phyloP scores from a whole-genome alignment of 2,113 vertebrate species.

The Agapornis roseicollis region DNA sequence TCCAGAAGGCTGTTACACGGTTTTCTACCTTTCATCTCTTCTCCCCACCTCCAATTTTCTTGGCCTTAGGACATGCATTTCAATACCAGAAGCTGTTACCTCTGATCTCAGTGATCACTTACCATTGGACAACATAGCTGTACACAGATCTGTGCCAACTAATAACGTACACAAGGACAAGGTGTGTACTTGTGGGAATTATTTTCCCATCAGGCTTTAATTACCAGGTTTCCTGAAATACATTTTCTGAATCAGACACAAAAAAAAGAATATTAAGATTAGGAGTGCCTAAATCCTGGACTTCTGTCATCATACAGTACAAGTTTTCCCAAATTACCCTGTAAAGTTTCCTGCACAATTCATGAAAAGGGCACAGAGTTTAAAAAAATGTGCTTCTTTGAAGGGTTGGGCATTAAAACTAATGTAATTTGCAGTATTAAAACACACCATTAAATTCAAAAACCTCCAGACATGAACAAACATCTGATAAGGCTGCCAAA shows the following conservation, averaged over 20 bases:
- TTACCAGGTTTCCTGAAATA: background rate
- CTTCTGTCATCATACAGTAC: background rate
- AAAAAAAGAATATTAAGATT: accelerated
- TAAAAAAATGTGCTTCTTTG: background rate
- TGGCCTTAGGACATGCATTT: background rate
- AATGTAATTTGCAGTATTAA: background rate
- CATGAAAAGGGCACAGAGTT: background rate
- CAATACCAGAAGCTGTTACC: background rate
- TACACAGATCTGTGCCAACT: background rate
- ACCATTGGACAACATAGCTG: too few species aligned
- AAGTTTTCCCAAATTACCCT: background rate
- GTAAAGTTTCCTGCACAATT: accelerated
- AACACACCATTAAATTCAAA: background rate
- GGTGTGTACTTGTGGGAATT: accelerated
- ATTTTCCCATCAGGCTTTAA: background rate
- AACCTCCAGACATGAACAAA: background rate
- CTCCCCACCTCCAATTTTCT: background rate
- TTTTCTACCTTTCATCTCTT: background rate
- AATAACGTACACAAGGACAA: background rate
- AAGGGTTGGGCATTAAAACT: background rate
- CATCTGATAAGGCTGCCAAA: background rate
- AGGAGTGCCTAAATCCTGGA: background rate
- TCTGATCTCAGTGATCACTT: background rate
- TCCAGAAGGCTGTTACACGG: background rate
- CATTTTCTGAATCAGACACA: background rate